Conservation (phyloP, 2,888 invertebrate genomes). For the Achlya flavicornis region DNA sequence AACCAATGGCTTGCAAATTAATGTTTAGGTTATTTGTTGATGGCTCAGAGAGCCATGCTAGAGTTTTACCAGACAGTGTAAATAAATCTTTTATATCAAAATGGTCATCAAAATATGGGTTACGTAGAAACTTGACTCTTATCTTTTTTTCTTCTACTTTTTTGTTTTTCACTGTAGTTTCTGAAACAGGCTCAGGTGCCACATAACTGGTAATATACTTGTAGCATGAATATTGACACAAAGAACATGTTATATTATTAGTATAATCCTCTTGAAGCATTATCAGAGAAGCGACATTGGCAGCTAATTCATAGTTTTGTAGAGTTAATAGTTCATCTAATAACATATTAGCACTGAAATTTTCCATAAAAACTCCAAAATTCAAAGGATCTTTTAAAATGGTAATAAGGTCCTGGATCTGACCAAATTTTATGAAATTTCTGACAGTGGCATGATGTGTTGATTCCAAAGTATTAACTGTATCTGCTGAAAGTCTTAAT, state of each 20-base stretch:
- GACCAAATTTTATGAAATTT: conserved; percentile 79
- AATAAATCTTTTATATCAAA: conserved; percentile 91
- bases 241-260: conserved; percentile 86
- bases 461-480: conserved; percentile 88
- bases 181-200: conserved; percentile 40
- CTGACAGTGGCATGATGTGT: conserved; percentile 92
- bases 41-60: conserved; percentile 85
- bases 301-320: conserved; percentile 88
- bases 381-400: conserved; percentile 91
- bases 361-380: conserved; percentile 96
- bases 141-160: conserved; percentile 87
- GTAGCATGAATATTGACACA: conserved; percentile 90
- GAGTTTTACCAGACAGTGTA: conserved; percentile 92
- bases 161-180: conserved; percentile 16
- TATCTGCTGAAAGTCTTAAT: conserved; percentile 88
- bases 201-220: conserved; percentile 83
- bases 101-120: conserved; percentile 94
- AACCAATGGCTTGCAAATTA: conserved; percentile 86
- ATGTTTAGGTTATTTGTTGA: conserved; percentile 76
- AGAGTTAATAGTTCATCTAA: conserved; percentile 90
- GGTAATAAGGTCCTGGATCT: conserved; percentile 86
- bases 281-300: conserved; percentile 89
- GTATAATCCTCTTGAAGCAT: conserved; percentile 95
- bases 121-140: conserved; percentile 90
- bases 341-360: conserved; percentile 89